Percentiles rank a stretch among this genome's conserved stretches.
Evolutionary conservation across 2,797 vertebrate species (phyloP).

Genomic region (Argya squamiceps): DNA sequence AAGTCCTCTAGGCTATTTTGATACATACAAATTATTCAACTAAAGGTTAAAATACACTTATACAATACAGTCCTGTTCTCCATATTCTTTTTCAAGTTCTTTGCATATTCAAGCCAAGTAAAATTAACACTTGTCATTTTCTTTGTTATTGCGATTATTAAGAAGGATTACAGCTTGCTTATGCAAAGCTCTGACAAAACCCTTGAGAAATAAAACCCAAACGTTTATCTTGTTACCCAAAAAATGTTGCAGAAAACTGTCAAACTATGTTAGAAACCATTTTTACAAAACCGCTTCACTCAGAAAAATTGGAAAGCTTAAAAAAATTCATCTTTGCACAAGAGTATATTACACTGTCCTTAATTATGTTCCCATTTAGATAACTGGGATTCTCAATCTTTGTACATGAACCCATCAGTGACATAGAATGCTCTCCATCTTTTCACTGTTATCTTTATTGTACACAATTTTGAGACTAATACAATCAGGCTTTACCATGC

Average conservation of each 20-base stretch:
- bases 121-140: slow-evolving; percentile 66
- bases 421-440: slow-evolving; percentile 40
- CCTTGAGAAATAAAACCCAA: slow-evolving; percentile 64
- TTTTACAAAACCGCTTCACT: slow-evolving; percentile 77
- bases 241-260: slow-evolving; percentile 56
- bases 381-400: slow-evolving; percentile 57
- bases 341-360: slow-evolving; percentile 63
- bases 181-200: slow-evolving; percentile 66
- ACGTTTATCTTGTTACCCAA: slow-evolving; percentile 64
- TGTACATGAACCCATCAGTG: slow-evolving; percentile 24
- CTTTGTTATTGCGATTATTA: slow-evolving; percentile 74
- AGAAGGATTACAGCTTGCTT: slow-evolving; percentile 66
- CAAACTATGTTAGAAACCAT: slow-evolving; percentile 75
- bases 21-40: slow-evolving; percentile 84
- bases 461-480: slow-evolving; percentile 54
- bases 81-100: slow-evolving; percentile 55
- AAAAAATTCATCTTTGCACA: slow-evolving; percentile 73
- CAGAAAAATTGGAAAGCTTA: slow-evolving; percentile 72
- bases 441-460: slow-evolving; percentile 48
- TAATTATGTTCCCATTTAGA: slow-evolving; percentile 61
- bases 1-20: slow-evolving; percentile 82
- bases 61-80: slow-evolving; percentile 70
- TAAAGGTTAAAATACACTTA: slow-evolving; percentile 91
- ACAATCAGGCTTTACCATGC: slow-evolving; percentile 52
- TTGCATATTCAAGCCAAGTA: slow-evolving; percentile 73